phyloP scores from a whole-genome alignment of 2,797 vertebrate species.

The Odontamblyopus rebecca region DNA sequence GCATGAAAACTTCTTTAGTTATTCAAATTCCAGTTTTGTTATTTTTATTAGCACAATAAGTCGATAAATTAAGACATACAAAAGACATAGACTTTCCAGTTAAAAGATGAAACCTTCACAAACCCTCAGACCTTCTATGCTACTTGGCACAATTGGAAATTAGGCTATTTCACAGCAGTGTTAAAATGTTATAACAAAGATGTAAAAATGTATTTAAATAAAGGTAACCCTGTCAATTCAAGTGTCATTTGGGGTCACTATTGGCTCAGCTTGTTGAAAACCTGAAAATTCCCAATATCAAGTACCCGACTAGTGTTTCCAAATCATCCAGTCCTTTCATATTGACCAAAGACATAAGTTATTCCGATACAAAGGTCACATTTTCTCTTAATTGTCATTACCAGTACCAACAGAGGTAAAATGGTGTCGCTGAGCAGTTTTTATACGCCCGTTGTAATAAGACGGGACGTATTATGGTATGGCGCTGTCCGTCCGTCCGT shows the following conservation, averaged over 20 bases:
- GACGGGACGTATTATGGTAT: too few relatives aligned
- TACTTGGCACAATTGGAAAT: constrained; percentile 17
- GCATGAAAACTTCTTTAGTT: constrained; percentile 27
- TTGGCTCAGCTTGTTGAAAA: constrained; percentile 22
- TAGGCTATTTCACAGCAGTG: constrained; percentile 10
- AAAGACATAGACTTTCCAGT: constrained; percentile 37
- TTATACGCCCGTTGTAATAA: neutral
- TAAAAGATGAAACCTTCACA: constrained; percentile 17
- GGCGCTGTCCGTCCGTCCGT: too few relatives aligned
- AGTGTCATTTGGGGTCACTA: constrained; percentile 8
- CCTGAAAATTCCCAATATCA: constrained; percentile 1
- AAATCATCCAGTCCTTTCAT: neutral
- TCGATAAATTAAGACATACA: constrained; percentile 61
- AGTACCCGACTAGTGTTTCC: neutral
- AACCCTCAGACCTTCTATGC: constrained; percentile 10
- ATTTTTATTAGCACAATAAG: constrained; percentile 21
- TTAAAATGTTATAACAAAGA: constrained; percentile 26
- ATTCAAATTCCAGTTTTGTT: constrained; percentile 61
- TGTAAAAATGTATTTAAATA: constrained; percentile 17
- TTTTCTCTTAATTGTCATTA: constrained; percentile 24
- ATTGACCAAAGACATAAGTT: constrained; percentile 18
- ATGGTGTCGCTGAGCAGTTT: constrained; percentile 8
- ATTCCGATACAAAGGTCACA: constrained; percentile 38
- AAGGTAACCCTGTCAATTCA: constrained; percentile 17
- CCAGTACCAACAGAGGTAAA: constrained; percentile 34